phyloP scores from a whole-genome alignment of 2,113 vertebrate genomes.

The Petrocephalus microphthalmus region DNA sequence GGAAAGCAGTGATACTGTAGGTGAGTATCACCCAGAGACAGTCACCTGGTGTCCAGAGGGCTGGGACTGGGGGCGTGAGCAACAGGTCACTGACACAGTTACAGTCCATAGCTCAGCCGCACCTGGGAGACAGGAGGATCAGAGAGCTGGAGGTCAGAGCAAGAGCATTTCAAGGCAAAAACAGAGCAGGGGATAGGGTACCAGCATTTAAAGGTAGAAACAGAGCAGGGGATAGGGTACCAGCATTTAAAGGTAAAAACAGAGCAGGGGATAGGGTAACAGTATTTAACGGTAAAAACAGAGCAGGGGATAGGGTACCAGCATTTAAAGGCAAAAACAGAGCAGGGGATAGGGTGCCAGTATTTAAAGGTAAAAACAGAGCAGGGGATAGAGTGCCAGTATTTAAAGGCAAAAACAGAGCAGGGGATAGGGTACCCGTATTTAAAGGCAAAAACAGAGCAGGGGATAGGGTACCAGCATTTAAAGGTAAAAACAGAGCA shows the following conservation, averaged over 20 bases:
- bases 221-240: background rate
- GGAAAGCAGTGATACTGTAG: background rate
- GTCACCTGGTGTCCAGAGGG: conserved; percentile 88
- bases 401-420: background rate
- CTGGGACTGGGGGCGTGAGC: conserved; percentile 77
- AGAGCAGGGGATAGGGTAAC: background rate
- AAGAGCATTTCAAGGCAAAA: background rate
- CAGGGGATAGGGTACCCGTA: background rate
- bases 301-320: accelerated
- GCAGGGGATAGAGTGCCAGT: too few relatives aligned
- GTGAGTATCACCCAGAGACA: conserved; percentile 5
- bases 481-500: background rate
- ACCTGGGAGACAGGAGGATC: conserved; percentile 44
- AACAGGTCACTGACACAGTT: conserved; percentile 87
- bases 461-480: background rate
- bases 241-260: background rate
- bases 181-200: background rate
- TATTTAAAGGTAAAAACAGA: background rate
- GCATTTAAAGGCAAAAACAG: background rate
- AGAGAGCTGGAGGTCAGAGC: background rate
- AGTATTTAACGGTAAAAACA: background rate
- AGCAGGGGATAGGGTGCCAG: too few relatives aligned
- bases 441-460: background rate
- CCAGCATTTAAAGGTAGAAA: background rate
- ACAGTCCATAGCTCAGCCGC: conserved; percentile 77